Evolutionary conservation across 2,797 vertebrate species (phyloP).

Genomic region (Petrocephalus schoutedeni): DNA sequence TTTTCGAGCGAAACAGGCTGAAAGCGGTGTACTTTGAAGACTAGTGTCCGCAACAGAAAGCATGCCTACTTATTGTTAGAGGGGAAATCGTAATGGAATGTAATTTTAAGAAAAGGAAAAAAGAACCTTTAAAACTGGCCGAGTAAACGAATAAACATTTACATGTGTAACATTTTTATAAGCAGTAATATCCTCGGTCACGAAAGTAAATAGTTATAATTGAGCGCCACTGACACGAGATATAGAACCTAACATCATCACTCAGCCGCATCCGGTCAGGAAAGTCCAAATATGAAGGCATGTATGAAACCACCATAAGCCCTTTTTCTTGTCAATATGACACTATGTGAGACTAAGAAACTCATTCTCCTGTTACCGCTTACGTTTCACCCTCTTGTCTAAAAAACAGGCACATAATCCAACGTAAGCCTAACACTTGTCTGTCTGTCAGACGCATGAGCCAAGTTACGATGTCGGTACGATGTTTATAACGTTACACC

Average conservation of each 20-base stretch:
- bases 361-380: neutral
- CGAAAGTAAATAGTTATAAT: neutral
- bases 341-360: neutral
- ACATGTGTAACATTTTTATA: neutral
- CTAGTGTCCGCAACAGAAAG: neutral
- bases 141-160: neutral
- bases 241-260: neutral
- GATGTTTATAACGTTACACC: neutral
- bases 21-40: neutral
- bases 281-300: neutral
- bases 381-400: neutral
- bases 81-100: neutral
- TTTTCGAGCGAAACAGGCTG: neutral
- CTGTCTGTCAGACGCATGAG: neutral
- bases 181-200: neutral
- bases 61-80: neutral
- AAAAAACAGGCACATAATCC: neutral
- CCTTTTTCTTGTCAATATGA: neutral
- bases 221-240: neutral
- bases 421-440: neutral
- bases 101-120: neutral
- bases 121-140: neutral
- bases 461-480: neutral
- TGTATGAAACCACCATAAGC: neutral
- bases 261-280: neutral